Evolutionary conservation across 2,113 vertebrate genomes (phyloP).

Genomic region (Aegotheles bennettii): DNA sequence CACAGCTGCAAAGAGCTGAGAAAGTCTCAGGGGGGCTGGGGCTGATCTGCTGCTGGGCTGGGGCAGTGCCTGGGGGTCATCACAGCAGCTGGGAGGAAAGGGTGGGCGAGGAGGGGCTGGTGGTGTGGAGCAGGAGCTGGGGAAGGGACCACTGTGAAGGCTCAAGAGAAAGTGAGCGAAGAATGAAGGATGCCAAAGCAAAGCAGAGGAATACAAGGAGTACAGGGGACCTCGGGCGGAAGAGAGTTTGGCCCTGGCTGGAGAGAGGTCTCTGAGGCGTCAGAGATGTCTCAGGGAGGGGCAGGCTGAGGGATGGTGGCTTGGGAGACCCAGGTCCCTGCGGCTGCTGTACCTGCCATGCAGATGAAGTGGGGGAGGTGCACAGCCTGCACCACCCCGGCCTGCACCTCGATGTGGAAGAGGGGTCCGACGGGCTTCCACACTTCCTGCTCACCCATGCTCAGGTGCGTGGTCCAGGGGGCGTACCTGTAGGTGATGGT

Average conservation of each 20-base stretch:
- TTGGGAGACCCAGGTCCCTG: neutral
- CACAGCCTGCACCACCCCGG: neutral
- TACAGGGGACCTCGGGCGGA: neutral
- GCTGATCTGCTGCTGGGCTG: neutral
- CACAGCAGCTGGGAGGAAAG: neutral
- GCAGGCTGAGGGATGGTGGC: neutral
- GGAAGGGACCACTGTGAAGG: neutral
- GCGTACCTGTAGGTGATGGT: neutral
- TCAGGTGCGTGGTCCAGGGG: neutral
- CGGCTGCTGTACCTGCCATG: neutral
- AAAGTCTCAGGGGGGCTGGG: accelerated
- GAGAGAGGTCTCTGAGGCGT: neutral
- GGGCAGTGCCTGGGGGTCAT: neutral
- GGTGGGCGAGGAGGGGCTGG: neutral
- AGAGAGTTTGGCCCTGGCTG: neutral
- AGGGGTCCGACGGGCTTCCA: neutral
- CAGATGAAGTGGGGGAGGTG: constrained; percentile 21
- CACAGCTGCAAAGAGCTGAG: neutral
- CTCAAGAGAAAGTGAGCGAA: neutral
- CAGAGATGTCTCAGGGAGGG: accelerated
- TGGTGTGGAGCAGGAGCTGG: neutral
- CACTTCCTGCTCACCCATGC: neutral
- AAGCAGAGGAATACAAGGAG: neutral
- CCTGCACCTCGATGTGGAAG: constrained; percentile 2
- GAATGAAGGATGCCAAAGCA: neutral